Conservation (phyloP, 2,888 invertebrate species). For the Agriotes lineatus region DNA sequence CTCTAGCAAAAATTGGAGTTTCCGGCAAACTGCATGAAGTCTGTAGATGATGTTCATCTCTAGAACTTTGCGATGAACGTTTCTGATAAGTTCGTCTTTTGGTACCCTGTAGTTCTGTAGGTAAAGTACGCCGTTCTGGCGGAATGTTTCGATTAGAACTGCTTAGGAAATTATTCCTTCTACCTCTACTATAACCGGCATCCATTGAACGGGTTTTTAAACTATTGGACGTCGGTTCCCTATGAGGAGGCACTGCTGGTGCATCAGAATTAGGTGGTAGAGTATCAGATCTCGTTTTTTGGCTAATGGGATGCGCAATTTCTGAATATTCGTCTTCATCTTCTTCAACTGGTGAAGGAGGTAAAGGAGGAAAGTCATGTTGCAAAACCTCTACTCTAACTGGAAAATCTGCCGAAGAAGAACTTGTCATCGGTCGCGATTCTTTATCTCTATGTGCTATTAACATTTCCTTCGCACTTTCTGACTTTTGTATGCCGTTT, state of each 20-base stretch:
- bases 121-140: conserved; percentile 80
- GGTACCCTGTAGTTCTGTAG: conserved; percentile 74
- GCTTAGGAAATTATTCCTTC: conserved; percentile 63
- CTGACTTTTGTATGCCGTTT: conserved; percentile 80
- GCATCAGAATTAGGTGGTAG: conserved; percentile 71
- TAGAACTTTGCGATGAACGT: conserved; percentile 69
- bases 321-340: conserved; percentile 82
- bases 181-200: conserved; percentile 74
- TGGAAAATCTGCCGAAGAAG: conserved; percentile 71
- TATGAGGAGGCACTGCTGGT: conserved; percentile 81
- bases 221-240: conserved; percentile 73
- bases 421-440: conserved; percentile 58
- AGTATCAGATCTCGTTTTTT: conserved; percentile 69
- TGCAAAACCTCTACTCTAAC: conserved; percentile 76
- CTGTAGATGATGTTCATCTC: conserved; percentile 76
- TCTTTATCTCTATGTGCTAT: conserved; percentile 67
- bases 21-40: conserved; percentile 91
- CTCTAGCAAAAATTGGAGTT: conserved; percentile 88
- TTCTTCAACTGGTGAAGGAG: conserved; percentile 87
- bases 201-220: conserved; percentile 90
- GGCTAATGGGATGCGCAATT: conserved; percentile 69
- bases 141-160: conserved; percentile 71
- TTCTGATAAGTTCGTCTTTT: conserved; percentile 62
- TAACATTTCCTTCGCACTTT: conserved; percentile 80
- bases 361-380: conserved; percentile 81